These are phyloP conservation scores for Calyptomena viridis DNA, from an alignment of 2,113 vertebrate species.

Conservation along the genomic window DNA sequence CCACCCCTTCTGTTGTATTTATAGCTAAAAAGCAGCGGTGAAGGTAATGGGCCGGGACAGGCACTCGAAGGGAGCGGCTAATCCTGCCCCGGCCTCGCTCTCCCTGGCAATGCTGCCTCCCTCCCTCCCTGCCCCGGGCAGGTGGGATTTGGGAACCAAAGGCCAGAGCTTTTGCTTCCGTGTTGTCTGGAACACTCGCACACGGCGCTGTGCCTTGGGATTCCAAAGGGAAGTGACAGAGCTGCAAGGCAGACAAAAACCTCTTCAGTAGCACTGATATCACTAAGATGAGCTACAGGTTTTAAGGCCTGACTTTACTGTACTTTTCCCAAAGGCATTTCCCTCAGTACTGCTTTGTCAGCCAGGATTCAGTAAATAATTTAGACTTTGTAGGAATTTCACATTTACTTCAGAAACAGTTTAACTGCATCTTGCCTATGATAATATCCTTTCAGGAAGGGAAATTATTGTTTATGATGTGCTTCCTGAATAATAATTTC, in stretches of 20 bases:
- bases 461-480: neutral
- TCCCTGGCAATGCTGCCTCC: neutral
- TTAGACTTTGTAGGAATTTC: neutral
- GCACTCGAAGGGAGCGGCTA: neutral
- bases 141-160: neutral
- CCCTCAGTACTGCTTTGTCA: neutral
- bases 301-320: neutral
- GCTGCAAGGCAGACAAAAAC: neutral
- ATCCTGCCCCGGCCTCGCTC: neutral
- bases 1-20: neutral
- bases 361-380: neutral
- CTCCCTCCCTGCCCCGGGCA: rapidly evolving
- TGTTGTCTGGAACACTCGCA: rapidly evolving
- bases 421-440: neutral
- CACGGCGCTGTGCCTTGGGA: neutral
- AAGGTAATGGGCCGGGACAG: neutral
- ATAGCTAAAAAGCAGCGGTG: neutral
- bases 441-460: neutral
- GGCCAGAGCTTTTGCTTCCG: neutral
- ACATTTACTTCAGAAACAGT: neutral
- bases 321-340: too few species aligned
- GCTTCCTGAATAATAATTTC: neutral
- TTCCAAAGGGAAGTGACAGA: neutral
- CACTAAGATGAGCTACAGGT: neutral
- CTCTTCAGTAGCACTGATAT: neutral